A percentile compares a stretch with the other conserved stretches of the same genome.
phyloP scores from a whole-genome alignment of 2,888 invertebrate genomes.

The Acanthosoma haemorrhoidale region DNA sequence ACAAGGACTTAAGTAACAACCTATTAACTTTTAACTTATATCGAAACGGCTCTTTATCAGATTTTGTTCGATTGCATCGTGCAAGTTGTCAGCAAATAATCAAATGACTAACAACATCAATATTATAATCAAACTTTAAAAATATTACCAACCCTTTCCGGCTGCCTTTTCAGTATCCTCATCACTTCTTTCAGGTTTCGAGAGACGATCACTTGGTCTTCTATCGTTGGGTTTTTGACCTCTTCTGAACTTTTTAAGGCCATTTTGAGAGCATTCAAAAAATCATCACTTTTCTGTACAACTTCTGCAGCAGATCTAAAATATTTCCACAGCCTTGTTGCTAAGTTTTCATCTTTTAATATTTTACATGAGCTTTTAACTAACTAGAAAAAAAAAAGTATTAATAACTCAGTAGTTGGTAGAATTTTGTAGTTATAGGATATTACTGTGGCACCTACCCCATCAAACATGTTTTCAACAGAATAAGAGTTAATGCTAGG shows the following conservation, averaged over 20 bases:
- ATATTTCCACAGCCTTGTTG: slow-evolving; percentile 3
- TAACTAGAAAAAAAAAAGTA: slow-evolving; percentile 15
- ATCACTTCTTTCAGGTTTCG: slow-evolving; percentile 23
- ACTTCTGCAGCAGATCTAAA: slow-evolving; percentile 4
- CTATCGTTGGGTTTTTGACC: neutral
- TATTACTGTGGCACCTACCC: neutral
- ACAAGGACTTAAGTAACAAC: no score
- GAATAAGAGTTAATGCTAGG: neutral
- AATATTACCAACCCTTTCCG: slow-evolving; percentile 9
- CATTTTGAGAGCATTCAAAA: slow-evolving; percentile 8
- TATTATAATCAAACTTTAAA: no score
- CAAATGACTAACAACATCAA: no score
- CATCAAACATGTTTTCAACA: neutral
- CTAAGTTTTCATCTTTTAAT: slow-evolving; percentile 12
- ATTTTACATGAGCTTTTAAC: slow-evolving; percentile 17
- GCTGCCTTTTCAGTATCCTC: slow-evolving; percentile 20
- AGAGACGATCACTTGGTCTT: neutral
- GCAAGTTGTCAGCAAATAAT: no score
- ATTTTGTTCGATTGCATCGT: no score
- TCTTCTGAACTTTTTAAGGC: slow-evolving; percentile 15
- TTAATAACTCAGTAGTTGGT: neutral
- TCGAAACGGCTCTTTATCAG: no score
- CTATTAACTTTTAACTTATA: no score
- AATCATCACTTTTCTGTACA: slow-evolving; percentile 17
- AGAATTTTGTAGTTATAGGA: neutral